A percentile compares a stretch with the other conserved stretches of the same genome.
phyloP scores from a whole-genome alignment of 2,113 vertebrate genomes.

The Lasiurus borealis region DNA sequence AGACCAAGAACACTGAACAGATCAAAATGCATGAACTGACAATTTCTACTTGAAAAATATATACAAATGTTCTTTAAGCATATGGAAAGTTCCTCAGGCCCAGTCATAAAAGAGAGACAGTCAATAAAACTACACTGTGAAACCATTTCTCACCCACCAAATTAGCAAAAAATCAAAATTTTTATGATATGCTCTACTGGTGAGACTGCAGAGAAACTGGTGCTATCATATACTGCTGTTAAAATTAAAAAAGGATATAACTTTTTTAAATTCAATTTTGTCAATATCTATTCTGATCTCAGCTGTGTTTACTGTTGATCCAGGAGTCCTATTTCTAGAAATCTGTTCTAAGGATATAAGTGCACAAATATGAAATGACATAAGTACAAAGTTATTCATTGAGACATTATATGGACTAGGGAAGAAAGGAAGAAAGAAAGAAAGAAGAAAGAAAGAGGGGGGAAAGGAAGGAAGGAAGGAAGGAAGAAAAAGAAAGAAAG shows the following conservation, averaged over 20 bases:
- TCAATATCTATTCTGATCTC: not conserved
- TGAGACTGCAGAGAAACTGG: not conserved
- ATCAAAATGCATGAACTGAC: not conserved
- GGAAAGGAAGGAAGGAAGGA: too few relatives aligned
- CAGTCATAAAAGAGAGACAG: not conserved
- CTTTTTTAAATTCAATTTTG: not conserved
- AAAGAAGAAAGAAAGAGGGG: too few relatives aligned
- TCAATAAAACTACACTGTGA: not conserved
- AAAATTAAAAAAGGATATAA: not conserved
- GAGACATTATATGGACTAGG: not conserved
- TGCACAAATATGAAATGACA: conserved; percentile 3
- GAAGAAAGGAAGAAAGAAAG: not conserved
- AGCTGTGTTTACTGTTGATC: not conserved
- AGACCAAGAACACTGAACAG: not conserved
- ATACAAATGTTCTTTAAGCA: conserved; percentile 10
- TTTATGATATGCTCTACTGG: not conserved
- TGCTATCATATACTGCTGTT: not conserved
- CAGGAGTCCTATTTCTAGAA: not conserved
- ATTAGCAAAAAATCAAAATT: not conserved
- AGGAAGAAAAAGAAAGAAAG: not conserved
- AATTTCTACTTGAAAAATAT: not conserved
- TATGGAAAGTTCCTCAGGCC: not conserved
- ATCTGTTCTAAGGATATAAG: conserved; percentile 23
- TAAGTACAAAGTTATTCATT: not conserved
- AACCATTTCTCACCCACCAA: not conserved